phyloP scores from a whole-genome alignment of 92 coral and sea anemone genomes.

The Zoanthus gigantus region DNA sequence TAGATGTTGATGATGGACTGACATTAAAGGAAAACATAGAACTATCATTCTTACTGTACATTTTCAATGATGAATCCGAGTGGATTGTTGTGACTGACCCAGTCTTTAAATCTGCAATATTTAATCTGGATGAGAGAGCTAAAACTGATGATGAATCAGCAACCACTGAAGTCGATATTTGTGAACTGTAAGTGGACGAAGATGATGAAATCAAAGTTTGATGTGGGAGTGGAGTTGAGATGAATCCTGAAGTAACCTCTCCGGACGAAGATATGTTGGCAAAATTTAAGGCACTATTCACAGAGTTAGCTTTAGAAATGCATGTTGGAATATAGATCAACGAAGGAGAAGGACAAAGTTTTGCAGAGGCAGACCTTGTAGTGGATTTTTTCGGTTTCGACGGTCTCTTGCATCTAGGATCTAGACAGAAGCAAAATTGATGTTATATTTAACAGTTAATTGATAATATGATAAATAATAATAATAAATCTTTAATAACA shows the following conservation, averaged over 20 bases:
- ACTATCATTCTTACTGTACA: not conserved
- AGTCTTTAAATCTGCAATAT: not conserved
- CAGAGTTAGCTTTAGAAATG: conserved; percentile 9
- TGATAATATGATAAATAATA: no score
- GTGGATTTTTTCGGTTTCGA: not conserved
- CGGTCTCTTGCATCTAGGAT: conserved; percentile 16
- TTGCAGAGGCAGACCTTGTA: conserved; percentile 29
- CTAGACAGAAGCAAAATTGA: conserved; percentile 6
- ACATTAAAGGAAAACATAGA: not conserved
- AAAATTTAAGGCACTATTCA: not conserved
- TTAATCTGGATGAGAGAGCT: not conserved
- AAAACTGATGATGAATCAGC: not conserved
- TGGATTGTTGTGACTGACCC: not conserved
- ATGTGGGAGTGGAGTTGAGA: not conserved
- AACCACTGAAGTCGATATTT: not conserved
- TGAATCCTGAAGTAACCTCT: not conserved
- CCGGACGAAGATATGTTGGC: not conserved
- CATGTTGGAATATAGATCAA: conserved; percentile 30
- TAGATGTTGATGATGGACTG: not conserved
- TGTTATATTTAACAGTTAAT: not conserved
- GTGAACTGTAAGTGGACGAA: not conserved
- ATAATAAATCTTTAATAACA: no score
- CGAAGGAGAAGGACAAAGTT: conserved; percentile 40
- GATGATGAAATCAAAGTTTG: conserved; percentile 1
- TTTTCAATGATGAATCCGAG: not conserved